Evolutionary conservation across 2,797 vertebrate genomes (phyloP).

Genomic region (Leptodactylus fallax): DNA sequence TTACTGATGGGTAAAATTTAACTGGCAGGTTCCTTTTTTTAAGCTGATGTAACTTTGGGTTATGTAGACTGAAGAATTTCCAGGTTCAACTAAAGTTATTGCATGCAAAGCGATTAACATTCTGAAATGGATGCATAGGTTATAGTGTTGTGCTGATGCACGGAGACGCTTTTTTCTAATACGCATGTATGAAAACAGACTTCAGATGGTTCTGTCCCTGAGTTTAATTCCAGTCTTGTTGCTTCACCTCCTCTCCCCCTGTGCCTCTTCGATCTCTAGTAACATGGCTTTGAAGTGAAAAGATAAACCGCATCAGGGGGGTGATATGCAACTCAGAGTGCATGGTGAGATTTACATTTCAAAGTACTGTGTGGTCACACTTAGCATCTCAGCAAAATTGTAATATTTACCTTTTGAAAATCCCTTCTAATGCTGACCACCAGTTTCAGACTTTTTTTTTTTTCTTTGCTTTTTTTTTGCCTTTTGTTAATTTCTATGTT

Average conservation of each 20-base stretch:
- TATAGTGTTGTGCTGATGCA: not conserved
- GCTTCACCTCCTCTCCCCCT: conserved; percentile 56
- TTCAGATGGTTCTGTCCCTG: conserved; percentile 59
- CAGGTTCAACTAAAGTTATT: not conserved
- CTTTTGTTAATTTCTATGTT: conserved; percentile 64
- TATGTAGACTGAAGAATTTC: no score
- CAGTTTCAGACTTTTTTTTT: conserved; percentile 67
- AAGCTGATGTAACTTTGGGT: no score
- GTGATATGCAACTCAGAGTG: conserved; percentile 74
- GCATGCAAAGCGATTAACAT: not conserved
- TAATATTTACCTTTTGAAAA: conserved; percentile 74
- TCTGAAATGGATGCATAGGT: not conserved
- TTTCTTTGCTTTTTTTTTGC: no score
- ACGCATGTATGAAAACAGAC: not conserved
- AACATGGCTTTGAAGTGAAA: conserved; percentile 83
- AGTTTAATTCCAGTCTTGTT: conserved; percentile 75
- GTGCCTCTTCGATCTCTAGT: conserved; percentile 71
- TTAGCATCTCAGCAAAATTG: conserved; percentile 75
- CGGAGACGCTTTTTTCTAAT: not conserved
- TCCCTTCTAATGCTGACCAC: conserved; percentile 70
- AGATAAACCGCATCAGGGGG: conserved; percentile 79
- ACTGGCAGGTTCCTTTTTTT: not conserved
- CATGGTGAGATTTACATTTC: conserved; percentile 76
- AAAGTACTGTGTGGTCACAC: conserved; percentile 78
- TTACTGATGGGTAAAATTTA: not conserved